Conservation (phyloP, 2,113 vertebrate species). For the Merops nubicus region DNA sequence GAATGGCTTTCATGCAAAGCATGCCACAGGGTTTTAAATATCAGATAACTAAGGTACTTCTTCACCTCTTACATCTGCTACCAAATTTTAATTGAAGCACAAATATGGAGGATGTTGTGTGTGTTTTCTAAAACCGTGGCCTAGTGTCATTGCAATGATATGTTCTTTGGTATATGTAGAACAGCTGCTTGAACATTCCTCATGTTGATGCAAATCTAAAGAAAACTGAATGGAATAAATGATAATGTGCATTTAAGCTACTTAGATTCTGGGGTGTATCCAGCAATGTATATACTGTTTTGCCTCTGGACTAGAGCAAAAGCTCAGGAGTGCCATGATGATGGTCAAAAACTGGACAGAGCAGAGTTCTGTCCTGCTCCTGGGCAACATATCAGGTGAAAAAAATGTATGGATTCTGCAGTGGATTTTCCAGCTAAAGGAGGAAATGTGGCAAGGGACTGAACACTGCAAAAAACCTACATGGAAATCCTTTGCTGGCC, state of each 20-base stretch:
- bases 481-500: neutral
- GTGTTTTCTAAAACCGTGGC: neutral
- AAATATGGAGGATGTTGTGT: neutral
- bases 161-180: neutral
- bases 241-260: neutral
- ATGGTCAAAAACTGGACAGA: neutral
- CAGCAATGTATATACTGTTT: neutral
- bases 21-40: neutral
- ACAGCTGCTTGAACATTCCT: neutral
- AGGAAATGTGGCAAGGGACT: neutral
- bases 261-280: neutral
- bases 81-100: neutral
- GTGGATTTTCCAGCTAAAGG: neutral
- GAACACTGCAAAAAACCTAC: neutral
- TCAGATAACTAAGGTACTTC: neutral
- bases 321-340: neutral
- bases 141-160: neutral
- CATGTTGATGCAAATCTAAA: neutral
- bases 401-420: neutral
- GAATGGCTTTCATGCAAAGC: neutral
- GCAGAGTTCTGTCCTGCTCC: neutral
- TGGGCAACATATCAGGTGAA: fast-evolving
- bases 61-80: neutral
- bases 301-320: neutral
- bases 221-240: neutral